Conservation (phyloP, 2,888 invertebrate genomes). For the Lomographa bimaculata region DNA sequence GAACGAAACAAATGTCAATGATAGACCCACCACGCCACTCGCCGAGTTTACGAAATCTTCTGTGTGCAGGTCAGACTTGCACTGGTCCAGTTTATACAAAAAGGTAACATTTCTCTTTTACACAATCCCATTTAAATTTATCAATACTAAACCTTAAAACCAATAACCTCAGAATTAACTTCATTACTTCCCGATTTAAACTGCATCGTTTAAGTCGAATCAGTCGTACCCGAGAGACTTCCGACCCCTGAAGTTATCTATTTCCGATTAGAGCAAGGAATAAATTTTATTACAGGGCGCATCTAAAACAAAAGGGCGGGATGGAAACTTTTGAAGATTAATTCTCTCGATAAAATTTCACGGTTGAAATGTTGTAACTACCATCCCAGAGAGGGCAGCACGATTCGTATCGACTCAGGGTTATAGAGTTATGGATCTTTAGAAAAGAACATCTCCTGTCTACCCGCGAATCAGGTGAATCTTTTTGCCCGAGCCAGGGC, state of each 20-base stretch:
- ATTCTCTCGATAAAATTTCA: constrained; percentile 80
- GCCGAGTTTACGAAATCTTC: too few relatives aligned
- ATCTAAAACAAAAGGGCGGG: constrained; percentile 70
- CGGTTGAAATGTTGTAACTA: constrained; percentile 68
- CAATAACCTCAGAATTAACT: constrained; percentile 40
- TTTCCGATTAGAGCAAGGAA: constrained; percentile 66
- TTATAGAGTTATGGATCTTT: constrained; percentile 41
- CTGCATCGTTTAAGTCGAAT: constrained; percentile 36
- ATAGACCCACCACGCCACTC: too few relatives aligned
- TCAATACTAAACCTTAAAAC: constrained; percentile 20
- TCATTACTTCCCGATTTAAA: constrained; percentile 44
- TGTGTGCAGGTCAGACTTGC: too few relatives aligned
- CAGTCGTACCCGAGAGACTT: constrained; percentile 49
- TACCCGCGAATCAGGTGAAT: too few relatives aligned
- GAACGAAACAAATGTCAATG: too few relatives aligned
- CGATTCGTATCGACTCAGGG: constrained; percentile 52
- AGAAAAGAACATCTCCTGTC: too few relatives aligned
- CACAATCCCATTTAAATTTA: constrained; percentile 10
- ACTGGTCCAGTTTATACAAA: too few relatives aligned
- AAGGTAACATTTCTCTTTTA: too few relatives aligned
- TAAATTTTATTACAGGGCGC: constrained; percentile 69
- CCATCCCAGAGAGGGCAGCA: constrained; percentile 55
- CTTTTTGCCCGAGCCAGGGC: too few relatives aligned
- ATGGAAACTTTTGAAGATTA: constrained; percentile 75
- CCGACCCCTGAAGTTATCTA: constrained; percentile 52